phyloP scores from a whole-genome alignment of 2,888 invertebrate species.

The Synergus itoensis region DNA sequence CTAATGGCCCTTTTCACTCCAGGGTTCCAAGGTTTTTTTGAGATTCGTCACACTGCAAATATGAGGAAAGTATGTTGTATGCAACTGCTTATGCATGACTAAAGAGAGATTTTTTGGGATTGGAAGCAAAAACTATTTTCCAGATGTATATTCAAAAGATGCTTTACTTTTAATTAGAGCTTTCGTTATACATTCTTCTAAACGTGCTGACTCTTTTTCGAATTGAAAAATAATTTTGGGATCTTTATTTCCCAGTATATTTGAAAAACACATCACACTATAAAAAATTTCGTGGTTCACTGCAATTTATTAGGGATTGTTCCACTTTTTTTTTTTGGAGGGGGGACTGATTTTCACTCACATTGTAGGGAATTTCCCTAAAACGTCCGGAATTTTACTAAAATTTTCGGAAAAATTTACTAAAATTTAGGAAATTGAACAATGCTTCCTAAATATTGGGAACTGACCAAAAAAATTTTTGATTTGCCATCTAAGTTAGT shows the following conservation, averaged over 20 bases:
- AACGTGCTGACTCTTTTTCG: background rate
- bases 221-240: background rate
- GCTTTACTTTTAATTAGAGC: background rate
- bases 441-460: no score
- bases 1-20: slow-evolving; percentile 24
- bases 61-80: background rate
- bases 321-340: no score
- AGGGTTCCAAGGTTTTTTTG: background rate
- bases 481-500: no score
- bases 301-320: no score
- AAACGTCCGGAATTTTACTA: no score
- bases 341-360: no score
- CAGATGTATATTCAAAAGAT: background rate
- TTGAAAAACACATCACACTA: background rate
- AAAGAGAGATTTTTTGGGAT: background rate
- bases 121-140: background rate
- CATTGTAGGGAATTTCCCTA: no score
- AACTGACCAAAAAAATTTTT: no score
- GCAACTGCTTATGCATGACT: background rate
- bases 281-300: background rate
- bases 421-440: no score
- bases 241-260: background rate
- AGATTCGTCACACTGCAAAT: slow-evolving; percentile 28
- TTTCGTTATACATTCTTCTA: background rate
- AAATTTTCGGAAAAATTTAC: no score